A percentile compares a stretch with the other conserved stretches of the same genome.
These are phyloP conservation scores for Silurus lanzhouensis DNA, from an alignment of 2,797 vertebrate species.

Conservation along the genomic window DNA sequence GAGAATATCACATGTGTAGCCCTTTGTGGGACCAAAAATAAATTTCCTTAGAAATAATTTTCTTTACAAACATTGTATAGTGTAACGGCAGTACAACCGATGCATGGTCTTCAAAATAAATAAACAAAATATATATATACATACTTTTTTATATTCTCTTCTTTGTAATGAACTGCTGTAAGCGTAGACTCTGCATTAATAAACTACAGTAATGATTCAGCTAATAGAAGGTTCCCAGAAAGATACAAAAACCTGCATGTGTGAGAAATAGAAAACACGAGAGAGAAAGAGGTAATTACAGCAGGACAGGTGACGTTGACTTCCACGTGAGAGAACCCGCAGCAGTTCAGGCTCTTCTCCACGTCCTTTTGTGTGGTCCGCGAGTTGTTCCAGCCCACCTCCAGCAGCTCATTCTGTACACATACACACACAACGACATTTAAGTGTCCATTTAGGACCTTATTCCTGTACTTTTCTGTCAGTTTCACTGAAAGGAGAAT, in stretches of 20 bases:
- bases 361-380: slow-evolving; percentile 82
- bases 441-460: neutral
- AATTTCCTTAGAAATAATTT: neutral
- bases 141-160: too few relatives aligned
- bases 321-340: slow-evolving; percentile 81
- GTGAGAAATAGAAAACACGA: neutral
- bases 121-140: too few relatives aligned
- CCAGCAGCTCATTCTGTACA: slow-evolving; percentile 83
- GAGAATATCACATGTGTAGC: neutral
- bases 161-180: neutral
- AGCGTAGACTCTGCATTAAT: neutral
- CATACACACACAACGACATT: slow-evolving; percentile 6
- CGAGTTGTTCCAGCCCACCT: slow-evolving; percentile 94
- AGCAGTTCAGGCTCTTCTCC: slow-evolving; percentile 91
- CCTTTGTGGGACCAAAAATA: neutral
- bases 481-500: neutral
- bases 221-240: neutral
- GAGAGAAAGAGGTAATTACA: slow-evolving; percentile 73
- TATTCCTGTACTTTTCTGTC: neutral
- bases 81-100: too few relatives aligned
- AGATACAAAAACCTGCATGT: neutral
- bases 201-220: neutral
- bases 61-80: too few relatives aligned
- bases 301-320: slow-evolving; percentile 78
- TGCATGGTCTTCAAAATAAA: too few relatives aligned